Evolutionary conservation across 2,113 vertebrate genomes (phyloP).

Genomic region (Rhea americana): DNA sequence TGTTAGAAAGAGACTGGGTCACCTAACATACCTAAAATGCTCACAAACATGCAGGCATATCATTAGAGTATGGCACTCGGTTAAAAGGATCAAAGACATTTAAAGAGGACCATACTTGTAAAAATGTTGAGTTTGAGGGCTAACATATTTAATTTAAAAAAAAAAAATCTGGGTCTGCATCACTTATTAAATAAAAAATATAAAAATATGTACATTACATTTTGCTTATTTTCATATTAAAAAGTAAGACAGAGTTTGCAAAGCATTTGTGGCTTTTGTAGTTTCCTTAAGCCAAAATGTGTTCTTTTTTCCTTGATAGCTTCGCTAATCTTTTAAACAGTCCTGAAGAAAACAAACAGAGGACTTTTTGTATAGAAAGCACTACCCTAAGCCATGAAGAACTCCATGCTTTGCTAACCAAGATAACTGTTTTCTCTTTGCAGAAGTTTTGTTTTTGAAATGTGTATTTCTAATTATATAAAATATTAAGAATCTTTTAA

Average conservation of each 20-base stretch:
- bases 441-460: constrained; percentile 98
- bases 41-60: constrained; percentile 73
- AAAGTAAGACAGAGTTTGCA: constrained; percentile 97
- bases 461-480: constrained; percentile 99
- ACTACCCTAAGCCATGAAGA: constrained; percentile 94
- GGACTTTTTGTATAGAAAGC: constrained; percentile 87
- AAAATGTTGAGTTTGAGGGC: constrained; percentile 81
- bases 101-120: constrained; percentile 86
- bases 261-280: constrained; percentile 99
- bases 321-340: constrained; percentile 95
- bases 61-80: constrained; percentile 80
- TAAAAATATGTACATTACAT: constrained; percentile 98
- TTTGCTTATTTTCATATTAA: constrained; percentile 99
- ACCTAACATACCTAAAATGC: constrained; percentile 71
- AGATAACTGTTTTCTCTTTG: constrained; percentile 98
- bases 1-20: constrained; percentile 65
- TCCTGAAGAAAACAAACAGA: constrained; percentile 83
- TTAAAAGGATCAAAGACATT: constrained; percentile 76
- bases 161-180: constrained; percentile 90
- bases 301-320: constrained; percentile 92
- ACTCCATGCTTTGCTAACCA: constrained; percentile 96
- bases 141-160: constrained; percentile 85
- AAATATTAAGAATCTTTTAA: constrained; percentile 99
- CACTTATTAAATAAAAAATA: constrained; percentile 93
- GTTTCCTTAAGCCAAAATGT: constrained; percentile 99